Base-by-base conservation (phyloP, 1,140 invertebrate species). In the Rhyacophila brunnea region DNA sequence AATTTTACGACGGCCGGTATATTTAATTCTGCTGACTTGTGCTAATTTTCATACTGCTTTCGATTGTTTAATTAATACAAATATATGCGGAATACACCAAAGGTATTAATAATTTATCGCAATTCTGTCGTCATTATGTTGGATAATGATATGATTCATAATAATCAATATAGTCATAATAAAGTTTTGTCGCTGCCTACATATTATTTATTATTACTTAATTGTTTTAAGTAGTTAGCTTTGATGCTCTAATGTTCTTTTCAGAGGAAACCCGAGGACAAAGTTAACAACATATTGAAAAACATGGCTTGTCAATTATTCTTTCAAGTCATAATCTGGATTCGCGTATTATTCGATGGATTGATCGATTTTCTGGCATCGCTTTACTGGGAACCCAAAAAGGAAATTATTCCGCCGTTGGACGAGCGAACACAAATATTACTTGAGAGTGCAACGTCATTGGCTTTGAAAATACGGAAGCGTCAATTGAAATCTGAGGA, bases 391-490 rank as follows among this genome's bases (percentile, higher is more conserved):
- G 74, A 83, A 36, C 68, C 69, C 1, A 81, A 80, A 62, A 78
- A 73, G 44, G 68, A 79, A 64, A 71, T 69, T 23, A 75, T 88
- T 17, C 80, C 85, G 17, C 74, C 79, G 17, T 34, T 79, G 9
- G 74, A 81, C 13, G 73, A 82, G 11, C 80, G 82, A 45, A 79
- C 85, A 62, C 67, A 78, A 11, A 72, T 89, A 20, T 61, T 89
- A 10, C 63, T 84, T 1, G 79, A 87, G 62, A 90, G 88, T 68
- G 87, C 86, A 6, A 70, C 78, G 1, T 70, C 79, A 23, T 67
- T 91, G 52, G 87, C 88, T 6, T 70, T 74, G 59, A 83, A 83
- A 74, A 90, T 92, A 36, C 82, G 81, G 65, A 74, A 81, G 15
- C 79, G 79, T 51, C 71, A 86, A 67, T 45, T 89, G 13, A 85